These are phyloP conservation scores for Aquatica leii DNA, from an alignment of 2,888 invertebrate genomes.

Conservation along the genomic window DNA sequence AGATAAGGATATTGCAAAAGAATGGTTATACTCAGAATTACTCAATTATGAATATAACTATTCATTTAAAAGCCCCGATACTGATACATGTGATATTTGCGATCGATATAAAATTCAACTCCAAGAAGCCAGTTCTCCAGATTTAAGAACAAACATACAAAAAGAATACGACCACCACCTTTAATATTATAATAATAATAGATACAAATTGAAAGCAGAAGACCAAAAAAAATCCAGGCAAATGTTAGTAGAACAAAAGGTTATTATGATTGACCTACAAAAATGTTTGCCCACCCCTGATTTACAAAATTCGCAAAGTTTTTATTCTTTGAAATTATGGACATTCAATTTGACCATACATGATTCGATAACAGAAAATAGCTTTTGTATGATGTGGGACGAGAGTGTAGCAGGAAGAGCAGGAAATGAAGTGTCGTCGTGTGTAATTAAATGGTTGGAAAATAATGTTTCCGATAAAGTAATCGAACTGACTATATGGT, in stretches of 20 bases:
- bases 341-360: no score
- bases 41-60: no score
- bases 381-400: slow-evolving; percentile 15
- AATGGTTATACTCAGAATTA: slow-evolving; percentile 13
- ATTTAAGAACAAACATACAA: no score
- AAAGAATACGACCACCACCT: slow-evolving; percentile 7
- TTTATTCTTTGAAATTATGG: no score
- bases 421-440: slow-evolving; percentile 25
- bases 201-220: slow-evolving; percentile 12
- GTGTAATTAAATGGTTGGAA: slow-evolving; percentile 14
- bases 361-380: neutral
- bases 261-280: slow-evolving; percentile 6
- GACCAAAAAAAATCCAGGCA: neutral
- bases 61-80: neutral
- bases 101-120: neutral
- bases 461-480: slow-evolving; percentile 2
- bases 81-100: no score
- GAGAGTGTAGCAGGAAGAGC: slow-evolving; percentile 2
- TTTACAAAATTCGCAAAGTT: slow-evolving; percentile 14
- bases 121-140: neutral
- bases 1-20: slow-evolving; percentile 2
- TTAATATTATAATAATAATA: neutral
- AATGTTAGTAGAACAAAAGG: neutral
- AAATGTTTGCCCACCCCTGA: slow-evolving; percentile 17
- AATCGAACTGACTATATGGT: slow-evolving; percentile 21